These are phyloP conservation scores for Scaeva pyrastri DNA, from an alignment of 2,888 invertebrate species.

Conservation along the genomic window DNA sequence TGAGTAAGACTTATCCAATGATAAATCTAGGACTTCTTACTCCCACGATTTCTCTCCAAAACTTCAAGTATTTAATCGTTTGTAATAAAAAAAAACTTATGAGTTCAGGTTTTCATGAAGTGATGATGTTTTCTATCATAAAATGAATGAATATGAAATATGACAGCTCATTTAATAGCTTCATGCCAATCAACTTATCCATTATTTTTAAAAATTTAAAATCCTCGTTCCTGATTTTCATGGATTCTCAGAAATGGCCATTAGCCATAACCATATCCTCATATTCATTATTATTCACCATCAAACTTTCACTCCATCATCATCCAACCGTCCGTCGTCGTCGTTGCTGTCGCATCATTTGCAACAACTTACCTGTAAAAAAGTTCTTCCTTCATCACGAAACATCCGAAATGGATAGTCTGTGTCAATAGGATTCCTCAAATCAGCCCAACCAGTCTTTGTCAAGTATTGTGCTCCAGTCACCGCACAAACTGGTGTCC, in stretches of 20 bases:
- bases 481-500: conserved; percentile 93
- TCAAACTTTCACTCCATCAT: conserved; percentile 51
- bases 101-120: neutral
- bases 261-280: conserved; percentile 18
- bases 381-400: conserved; percentile 92
- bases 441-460: conserved; percentile 91
- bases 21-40: no score
- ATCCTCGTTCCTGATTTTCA: conserved; percentile 14
- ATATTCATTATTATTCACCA: neutral
- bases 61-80: neutral
- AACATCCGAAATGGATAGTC: conserved; percentile 93
- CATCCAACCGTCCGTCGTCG: neutral
- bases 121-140: neutral
- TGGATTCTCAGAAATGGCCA: neutral
- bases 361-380: conserved; percentile 88
- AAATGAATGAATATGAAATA: neutral
- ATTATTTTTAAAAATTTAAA: conserved; percentile 1
- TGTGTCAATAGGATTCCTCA: conserved; percentile 90
- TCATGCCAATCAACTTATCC: neutral
- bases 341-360: neutral
- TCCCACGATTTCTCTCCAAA: neutral
- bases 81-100: neutral
- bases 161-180: neutral
- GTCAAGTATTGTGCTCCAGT: conserved; percentile 93
- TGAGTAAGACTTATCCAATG: no score